These are phyloP conservation scores for Spheniscus humboldti DNA, from an alignment of 2,797 vertebrate genomes.

Conservation along the genomic window DNA sequence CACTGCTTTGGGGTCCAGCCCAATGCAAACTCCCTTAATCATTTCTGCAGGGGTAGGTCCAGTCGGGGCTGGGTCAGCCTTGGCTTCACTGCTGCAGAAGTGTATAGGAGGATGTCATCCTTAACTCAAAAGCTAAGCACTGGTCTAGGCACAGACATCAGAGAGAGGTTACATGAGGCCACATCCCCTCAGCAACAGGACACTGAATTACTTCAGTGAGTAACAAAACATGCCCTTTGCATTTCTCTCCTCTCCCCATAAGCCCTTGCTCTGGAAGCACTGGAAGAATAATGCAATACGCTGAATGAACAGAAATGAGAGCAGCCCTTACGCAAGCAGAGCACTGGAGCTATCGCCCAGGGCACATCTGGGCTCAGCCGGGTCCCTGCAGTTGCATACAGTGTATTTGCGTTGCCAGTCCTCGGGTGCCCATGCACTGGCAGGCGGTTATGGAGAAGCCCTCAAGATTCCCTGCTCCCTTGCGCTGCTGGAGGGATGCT, in stretches of 20 bases:
- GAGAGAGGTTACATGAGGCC: neutral
- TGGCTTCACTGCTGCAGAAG: neutral
- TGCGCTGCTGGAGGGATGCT: neutral
- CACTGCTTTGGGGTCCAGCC: neutral
- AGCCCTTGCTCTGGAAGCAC: neutral
- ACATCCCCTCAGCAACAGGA: neutral
- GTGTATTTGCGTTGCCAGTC: neutral
- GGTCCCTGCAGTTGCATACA: neutral
- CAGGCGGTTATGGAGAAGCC: neutral
- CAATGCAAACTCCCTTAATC: neutral
- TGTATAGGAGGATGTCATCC: neutral
- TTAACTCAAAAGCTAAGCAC: neutral
- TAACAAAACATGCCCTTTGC: neutral
- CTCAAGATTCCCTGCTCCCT: neutral
- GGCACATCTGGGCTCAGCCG: neutral
- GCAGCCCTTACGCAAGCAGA: neutral
- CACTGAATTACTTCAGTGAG: neutral
- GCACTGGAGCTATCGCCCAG: neutral
- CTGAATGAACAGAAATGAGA: neutral
- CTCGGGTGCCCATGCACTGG: neutral
- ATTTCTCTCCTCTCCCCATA: neutral
- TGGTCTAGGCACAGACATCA: neutral
- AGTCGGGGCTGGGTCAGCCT: neutral
- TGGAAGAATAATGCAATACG: neutral
- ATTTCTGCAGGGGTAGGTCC: neutral